Evolutionary conservation across 2,888 invertebrate genomes (phyloP).

Genomic region (Asteroscopus sphinx): DNA sequence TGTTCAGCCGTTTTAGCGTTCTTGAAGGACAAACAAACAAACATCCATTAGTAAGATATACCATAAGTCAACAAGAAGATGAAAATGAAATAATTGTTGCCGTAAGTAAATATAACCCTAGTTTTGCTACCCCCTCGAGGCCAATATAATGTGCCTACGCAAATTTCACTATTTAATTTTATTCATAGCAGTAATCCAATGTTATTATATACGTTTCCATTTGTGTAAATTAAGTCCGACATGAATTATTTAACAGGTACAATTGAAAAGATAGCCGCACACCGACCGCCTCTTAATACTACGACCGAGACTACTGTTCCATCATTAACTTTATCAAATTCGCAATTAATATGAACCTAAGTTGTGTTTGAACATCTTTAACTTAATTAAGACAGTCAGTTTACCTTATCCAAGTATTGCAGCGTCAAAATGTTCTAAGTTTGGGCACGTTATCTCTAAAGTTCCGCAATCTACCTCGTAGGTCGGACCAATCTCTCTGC

Average conservation of each 20-base stretch:
- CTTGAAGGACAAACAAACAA: no score
- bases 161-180: constrained; percentile 39
- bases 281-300: constrained; percentile 14
- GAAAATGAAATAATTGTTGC: constrained; percentile 63
- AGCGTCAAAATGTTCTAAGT: constrained; percentile 87
- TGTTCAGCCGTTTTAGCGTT: no score
- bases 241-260: constrained; percentile 39
- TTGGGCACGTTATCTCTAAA: constrained; percentile 85
- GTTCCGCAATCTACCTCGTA: constrained; percentile 86
- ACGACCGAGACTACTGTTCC: constrained; percentile 36
- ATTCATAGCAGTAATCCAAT: constrained; percentile 34
- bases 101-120: constrained; percentile 55
- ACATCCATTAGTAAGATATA: no score
- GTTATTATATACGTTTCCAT: constrained; percentile 20
- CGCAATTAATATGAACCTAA: constrained; percentile 70
- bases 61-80: constrained; percentile 64
- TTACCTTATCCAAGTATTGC: constrained; percentile 87
- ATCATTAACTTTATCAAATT: constrained; percentile 64
- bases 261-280: constrained; percentile 29
- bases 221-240: constrained; percentile 29
- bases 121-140: constrained; percentile 54
- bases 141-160: constrained; percentile 33
- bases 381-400: constrained; percentile 86
- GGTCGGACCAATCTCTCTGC: constrained; percentile 84
- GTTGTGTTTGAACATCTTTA: constrained; percentile 74